phyloP scores from a whole-genome alignment of 2,888 invertebrate species.

The Amphimallon solstitiale region DNA sequence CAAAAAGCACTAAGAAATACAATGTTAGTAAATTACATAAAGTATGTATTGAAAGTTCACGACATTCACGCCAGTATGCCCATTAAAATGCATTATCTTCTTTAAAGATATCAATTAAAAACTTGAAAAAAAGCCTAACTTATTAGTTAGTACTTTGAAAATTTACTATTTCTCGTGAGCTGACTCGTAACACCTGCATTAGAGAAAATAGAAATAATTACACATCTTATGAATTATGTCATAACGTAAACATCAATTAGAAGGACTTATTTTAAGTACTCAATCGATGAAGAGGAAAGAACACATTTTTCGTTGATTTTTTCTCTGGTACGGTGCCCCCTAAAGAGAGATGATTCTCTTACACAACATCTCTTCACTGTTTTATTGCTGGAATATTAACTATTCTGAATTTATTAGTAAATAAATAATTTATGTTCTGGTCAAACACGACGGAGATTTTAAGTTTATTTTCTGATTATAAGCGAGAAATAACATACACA shows the following conservation, averaged over 20 bases:
- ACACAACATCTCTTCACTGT: not conserved
- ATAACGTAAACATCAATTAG: not conserved
- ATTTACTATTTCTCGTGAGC: not conserved
- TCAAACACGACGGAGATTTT: not conserved
- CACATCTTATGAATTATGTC: not conserved
- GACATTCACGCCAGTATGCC: no score
- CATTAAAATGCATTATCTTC: no score
- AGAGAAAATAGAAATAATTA: not conserved
- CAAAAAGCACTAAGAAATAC: no score
- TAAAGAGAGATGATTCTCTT: not conserved
- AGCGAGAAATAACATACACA: not conserved
- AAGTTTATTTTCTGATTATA: constrained; percentile 3
- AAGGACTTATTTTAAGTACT: not conserved
- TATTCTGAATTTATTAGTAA: constrained; percentile 19
- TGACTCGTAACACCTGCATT: not conserved
- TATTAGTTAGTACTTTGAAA: not conserved
- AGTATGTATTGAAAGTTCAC: no score
- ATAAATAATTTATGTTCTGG: constrained; percentile 3
- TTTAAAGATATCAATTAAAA: no score
- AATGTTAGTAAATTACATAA: no score
- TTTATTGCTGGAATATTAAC: not conserved
- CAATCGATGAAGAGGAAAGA: not conserved
- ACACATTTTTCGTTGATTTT: not conserved
- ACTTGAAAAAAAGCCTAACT: no score
- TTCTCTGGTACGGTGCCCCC: not conserved